Base-by-base conservation (phyloP, 2,797 vertebrate species). In the Fundulus diaphanus region DNA sequence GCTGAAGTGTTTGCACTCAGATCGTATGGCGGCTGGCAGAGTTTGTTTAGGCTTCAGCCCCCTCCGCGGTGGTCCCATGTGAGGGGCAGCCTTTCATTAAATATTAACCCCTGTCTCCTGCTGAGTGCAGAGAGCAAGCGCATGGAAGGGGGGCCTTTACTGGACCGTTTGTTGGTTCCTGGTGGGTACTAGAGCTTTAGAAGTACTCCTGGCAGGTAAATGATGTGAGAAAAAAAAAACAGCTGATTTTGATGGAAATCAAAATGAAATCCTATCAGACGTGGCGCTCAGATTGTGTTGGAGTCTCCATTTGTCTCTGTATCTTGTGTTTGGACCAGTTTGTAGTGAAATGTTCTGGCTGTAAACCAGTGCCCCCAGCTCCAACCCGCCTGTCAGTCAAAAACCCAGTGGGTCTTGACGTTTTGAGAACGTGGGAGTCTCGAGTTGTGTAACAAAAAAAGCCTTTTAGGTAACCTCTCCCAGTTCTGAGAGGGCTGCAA, bases 1-100 rank as follows among this genome's bases (percentile, higher is more conserved):
- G 61, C 59, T 74, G 76, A 74, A 68, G 75, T 90, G 75, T 93
- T 93, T 93, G 87, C 89, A 73, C 81, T 87, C 79, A 87, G 91
- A 92, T 90, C 89, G 88, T 16, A 89, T 91, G 87, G 86, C 89
- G 89, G 86, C 88, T 89, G 91, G 79, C 77, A 82, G 68, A 80
- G 83, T 89, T 93, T 95, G 90, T 92, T 94, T 92, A 92, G 90
- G 82, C 88, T 90, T 73, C 74, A 66, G 46, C 75, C 74, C 61
- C 72, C 76, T 71, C 90, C 69, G 84, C 51, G 81, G 90, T 90
- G 83, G 89, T 93, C 91, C 83, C 12, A 29, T 83, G 85, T 80
- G 84, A 91, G 87, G 40, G 84, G 73, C 85, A 71, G 77, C 75
- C 68, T 85, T 88, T 93, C 78, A 88, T 91, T 91, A 90, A 90